Evolutionary conservation across 2,888 invertebrate genomes (phyloP).

Genomic region (Mimumesa dahlbomi): DNA sequence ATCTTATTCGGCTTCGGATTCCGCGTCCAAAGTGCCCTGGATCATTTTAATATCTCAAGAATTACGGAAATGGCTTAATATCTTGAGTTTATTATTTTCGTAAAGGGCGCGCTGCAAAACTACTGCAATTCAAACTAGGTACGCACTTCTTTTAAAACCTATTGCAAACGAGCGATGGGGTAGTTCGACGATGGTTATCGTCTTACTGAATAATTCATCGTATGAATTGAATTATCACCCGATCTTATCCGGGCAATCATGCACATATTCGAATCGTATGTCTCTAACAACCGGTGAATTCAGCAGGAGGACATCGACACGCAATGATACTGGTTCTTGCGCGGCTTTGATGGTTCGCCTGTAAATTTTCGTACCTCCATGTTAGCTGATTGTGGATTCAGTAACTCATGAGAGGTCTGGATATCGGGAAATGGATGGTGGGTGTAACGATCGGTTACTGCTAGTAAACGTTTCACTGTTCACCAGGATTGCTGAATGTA

Average conservation of each 20-base stretch:
- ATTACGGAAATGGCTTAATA: too few species aligned
- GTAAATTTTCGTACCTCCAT: conserved; percentile 42
- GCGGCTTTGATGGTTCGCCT: conserved; percentile 29
- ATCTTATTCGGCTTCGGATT: too few species aligned
- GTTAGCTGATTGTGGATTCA: conserved; percentile 38
- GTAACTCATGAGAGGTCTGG: conserved; percentile 51
- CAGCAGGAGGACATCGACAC: conserved; percentile 6
- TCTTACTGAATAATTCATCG: too few species aligned
- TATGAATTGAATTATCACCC: too few species aligned
- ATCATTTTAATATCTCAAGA: too few species aligned
- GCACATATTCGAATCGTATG: neutral
- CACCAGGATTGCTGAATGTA: conserved; percentile 62
- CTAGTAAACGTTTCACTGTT: conserved; percentile 62
- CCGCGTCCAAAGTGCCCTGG: too few species aligned
- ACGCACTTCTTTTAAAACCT: too few species aligned
- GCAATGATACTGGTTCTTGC: conserved; percentile 24
- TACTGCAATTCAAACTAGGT: too few species aligned
- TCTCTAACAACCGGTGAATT: neutral
- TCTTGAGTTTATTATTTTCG: too few species aligned
- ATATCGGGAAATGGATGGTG: conserved; percentile 54
- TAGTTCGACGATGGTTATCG: too few species aligned
- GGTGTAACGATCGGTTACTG: conserved; percentile 60
- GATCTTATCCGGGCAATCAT: conserved; percentile 2
- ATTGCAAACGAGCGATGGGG: too few species aligned
- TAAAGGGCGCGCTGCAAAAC: too few species aligned